phyloP scores from a whole-genome alignment of 2,113 vertebrate species.

The Phylloscopus trochilus region DNA sequence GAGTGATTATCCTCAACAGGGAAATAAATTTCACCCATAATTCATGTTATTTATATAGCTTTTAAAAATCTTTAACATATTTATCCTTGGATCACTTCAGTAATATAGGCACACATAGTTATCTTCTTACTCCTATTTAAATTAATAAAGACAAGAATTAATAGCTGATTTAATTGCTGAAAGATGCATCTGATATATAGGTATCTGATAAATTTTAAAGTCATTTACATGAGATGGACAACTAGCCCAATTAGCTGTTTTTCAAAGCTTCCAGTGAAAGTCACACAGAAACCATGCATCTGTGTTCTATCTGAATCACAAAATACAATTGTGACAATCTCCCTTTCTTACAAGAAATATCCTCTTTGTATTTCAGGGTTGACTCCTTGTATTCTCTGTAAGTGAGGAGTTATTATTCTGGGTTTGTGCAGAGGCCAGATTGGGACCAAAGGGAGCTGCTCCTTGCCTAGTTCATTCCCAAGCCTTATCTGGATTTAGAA shows the following conservation, averaged over 20 bases:
- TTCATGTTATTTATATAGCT: not conserved
- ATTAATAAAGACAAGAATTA: not conserved
- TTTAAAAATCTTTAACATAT: not conserved
- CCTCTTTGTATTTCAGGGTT: not conserved
- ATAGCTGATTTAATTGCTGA: not conserved
- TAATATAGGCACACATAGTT: not conserved
- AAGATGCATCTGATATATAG: not conserved
- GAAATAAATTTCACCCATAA: not conserved
- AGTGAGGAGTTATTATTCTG: not conserved
- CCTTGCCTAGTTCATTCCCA: not conserved
- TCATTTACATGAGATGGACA: not conserved
- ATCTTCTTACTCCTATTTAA: not conserved
- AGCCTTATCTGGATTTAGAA: not conserved
- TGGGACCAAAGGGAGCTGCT: not conserved
- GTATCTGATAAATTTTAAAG: not conserved
- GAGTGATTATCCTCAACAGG: not conserved
- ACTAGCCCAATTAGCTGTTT: not conserved
- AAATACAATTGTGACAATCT: not conserved
- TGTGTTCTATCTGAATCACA: not conserved
- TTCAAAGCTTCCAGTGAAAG: not conserved
- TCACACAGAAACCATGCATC: not conserved
- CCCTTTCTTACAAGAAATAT: not conserved
- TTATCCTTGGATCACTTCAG: not conserved
- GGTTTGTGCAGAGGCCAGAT: not conserved
- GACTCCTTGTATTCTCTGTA: not conserved